Base-by-base conservation (phyloP, 2,113 vertebrate genomes). In the Leucoraja erinaceus region DNA sequence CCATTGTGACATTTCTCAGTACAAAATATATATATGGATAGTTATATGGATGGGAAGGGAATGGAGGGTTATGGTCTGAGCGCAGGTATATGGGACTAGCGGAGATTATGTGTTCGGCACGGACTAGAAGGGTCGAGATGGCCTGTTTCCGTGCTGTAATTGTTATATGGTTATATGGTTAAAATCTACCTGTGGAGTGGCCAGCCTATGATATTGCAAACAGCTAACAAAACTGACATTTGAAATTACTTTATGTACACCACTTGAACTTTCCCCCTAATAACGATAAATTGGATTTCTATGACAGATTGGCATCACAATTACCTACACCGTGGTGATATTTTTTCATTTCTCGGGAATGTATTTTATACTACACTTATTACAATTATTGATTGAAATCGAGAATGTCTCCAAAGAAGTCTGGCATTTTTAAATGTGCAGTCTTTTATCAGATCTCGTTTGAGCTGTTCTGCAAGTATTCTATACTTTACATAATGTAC, bases 351-450 rank as follows among this genome's bases (percentile, higher is more conserved):
- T 22, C 25, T 22, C 25, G 31, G 33, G 12, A 68, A 12, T 33
- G 88, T 91, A 70, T 72, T 91, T 66, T 90, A 25, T 72, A 91
- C 31, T 66, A 91, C 4, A 86, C 72, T 72, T 18, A 66, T 63
- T 88, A 28, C 14, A 63, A 33, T 33, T 0, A 47, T 91, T 47
- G 18, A 90, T 68, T 28, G n/a, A 28, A 33, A 90, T 38, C 1
- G 33, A 22, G 31, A 28, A 8, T 25, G 31, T 70, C 38, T 90
- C 47, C 88, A 47, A 70, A 70, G 14, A 70, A 90, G 22, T 14
- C 5, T 4, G 33, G 22, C 63, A 25, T 38, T 38, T 70, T 70
- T 6, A 47, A 47, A 47, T 8, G 18, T 66, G 16, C 59, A 68
- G 16, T 90, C 14, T 68, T 59, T 54, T 8, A 33, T 9, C 84